phyloP scores from a whole-genome alignment of 2,113 vertebrate species.

The Leucosticte australis region DNA sequence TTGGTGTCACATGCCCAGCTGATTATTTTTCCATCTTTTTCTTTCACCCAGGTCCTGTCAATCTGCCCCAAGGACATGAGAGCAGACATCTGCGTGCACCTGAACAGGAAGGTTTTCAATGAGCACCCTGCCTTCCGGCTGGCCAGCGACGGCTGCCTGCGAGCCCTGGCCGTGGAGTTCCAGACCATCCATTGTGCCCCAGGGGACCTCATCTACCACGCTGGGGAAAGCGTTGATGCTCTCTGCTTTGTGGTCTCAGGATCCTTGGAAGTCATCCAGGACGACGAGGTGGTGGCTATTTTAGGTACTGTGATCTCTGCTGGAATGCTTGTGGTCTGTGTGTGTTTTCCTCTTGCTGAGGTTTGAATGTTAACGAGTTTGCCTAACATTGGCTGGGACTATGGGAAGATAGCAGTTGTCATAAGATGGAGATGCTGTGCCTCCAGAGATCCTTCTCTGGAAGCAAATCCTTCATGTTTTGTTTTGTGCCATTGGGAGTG shows the following conservation, averaged over 20 bases:
- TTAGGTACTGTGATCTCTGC: slow-evolving; percentile 80
- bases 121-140: slow-evolving; percentile 95
- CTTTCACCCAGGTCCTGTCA: slow-evolving; percentile 83
- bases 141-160: slow-evolving; percentile 93
- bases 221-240: slow-evolving; percentile 93
- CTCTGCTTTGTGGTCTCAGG: slow-evolving; percentile 97
- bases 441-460: neutral
- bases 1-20: neutral
- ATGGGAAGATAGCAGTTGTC: neutral
- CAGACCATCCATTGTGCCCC: slow-evolving; percentile 96
- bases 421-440: neutral
- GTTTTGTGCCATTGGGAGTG: neutral
- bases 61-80: slow-evolving; percentile 99
- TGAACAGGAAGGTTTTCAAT: slow-evolving; percentile 95
- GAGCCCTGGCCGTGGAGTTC: slow-evolving; percentile 94
- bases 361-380: neutral
- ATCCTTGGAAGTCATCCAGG: slow-evolving; percentile 97
- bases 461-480: neutral
- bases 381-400: neutral
- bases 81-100: slow-evolving; percentile 95
- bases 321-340: neutral
- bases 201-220: slow-evolving; percentile 94
- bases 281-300: slow-evolving; percentile 97
- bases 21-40: neutral
- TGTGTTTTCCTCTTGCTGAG: neutral